Evolutionary conservation across 2,113 vertebrate species (phyloP).

Genomic region (Nestor notabilis): DNA sequence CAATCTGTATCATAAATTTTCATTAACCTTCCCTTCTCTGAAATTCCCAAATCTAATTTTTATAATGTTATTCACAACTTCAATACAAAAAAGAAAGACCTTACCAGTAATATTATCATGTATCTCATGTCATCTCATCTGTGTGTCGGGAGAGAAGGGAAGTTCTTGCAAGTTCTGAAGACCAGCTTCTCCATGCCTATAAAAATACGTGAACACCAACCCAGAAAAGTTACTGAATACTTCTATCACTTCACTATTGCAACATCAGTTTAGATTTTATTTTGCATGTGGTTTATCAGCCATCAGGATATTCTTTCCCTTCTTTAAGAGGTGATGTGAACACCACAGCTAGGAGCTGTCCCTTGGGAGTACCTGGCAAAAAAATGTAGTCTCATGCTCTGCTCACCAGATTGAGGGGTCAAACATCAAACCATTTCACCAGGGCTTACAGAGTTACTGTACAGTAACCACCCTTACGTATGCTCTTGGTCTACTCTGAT

Average conservation of each 20-base stretch:
- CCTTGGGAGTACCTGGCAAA: neutral
- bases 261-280: neutral
- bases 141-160: neutral
- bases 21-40: neutral
- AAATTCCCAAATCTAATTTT: neutral
- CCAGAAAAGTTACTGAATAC: neutral
- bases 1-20: neutral
- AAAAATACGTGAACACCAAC: neutral
- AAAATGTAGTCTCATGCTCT: neutral
- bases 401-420: neutral
- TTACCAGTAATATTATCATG: neutral
- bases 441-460: rapidly evolving
- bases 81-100: neutral
- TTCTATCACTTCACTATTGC: neutral
- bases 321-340: neutral
- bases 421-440: neutral
- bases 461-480: neutral
- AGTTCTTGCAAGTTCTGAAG: neutral
- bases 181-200: neutral
- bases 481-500: neutral
- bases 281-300: rapidly evolving
- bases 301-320: neutral
- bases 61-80: neutral
- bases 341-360: neutral
- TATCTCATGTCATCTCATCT: neutral